Base-by-base conservation (phyloP, 2,888 invertebrate genomes). In the Nasonovia ribisnigri region DNA sequence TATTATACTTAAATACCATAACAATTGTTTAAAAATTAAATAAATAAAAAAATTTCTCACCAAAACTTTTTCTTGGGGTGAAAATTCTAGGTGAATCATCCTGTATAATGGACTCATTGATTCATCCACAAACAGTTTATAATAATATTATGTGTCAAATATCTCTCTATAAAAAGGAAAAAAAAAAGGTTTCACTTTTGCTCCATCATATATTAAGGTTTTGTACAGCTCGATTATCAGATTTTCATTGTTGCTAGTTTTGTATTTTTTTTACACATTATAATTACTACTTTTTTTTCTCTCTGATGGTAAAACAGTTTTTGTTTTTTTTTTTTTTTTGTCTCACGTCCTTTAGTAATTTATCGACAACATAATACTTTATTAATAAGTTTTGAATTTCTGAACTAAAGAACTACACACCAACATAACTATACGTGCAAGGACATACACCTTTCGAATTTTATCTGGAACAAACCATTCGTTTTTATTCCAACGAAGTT, bases 331-430 rank as follows among this genome's bases (percentile, higher is more conserved):
- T 90, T 67, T 57, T 91, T 91, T 86, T 86, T 57, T 57, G 24
- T 87, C 67, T 60, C 88, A 43, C 88, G n/a, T 77, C 77, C 51
- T 88, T 54, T 77, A 20, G 42, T 92, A 92, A 92, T 92, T 92
- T 92, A 92, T 92, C 13, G 92, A 92, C 88, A 88, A 54, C 48
- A 54, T 88, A 92, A 88, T 88, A 92, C 88, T 92, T 88, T 77
- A 92, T 92, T 92, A 92, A 92, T 77, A 92, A 92, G 92, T 92
- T 88, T 92, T 92, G 29, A 92, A 51, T 77, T 54, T n/a, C 77
- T 51, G 77, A 88, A 88, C 42, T 67, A 88, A 88, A 51, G 11
- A 91, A 91, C 84, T 84, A 84, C 26, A 91, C 24, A 36, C 20
- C 36, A 51, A 42, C 26, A 87, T 87, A 87, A 36, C 86, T 43